Base-by-base conservation (phyloP, 2,113 vertebrate species). In the Antechinus flavipes region DNA sequence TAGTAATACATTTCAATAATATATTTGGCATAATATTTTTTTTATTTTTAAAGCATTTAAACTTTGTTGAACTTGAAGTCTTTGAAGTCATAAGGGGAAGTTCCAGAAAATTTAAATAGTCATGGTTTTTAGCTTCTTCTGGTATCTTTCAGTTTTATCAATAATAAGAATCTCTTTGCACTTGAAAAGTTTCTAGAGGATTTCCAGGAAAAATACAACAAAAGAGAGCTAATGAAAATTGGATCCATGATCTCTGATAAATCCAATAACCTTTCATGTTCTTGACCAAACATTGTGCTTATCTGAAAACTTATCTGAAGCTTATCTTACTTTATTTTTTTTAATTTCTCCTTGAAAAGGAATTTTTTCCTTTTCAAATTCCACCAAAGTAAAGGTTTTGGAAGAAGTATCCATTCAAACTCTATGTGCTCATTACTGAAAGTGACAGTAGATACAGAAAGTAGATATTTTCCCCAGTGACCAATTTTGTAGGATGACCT, bases 141-240 rank as follows among this genome's bases (percentile, higher is more conserved):
- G 94, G 94, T 56, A 22, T 89, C 95, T 49, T 89, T 61, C 91
- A 92, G 54, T 54, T 96, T 94, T 96, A 54, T 94, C 93, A 96
- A 54, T 90, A 95, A 90, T n/a, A 46, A 91, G 95, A 93, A 93
- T 94, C 50, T 94, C 92, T 94, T 92, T 92, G 94, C 56, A 56
- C 55, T 94, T 94, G 89, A 91, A 91, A 54, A 89, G 96, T 91
- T 84, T 1, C 93, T 92, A 7, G 26, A 94, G 94, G 76, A 91
- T 94, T 97, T 84, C 90, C 42, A 11, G 61, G 89, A 54, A 93
- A 92, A 94, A 49, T 5, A 0, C 1, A 0, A 84, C 90, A n/a
- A 76, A 95, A 92, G 95, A 92, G 54, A 95, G 84, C 52, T 91
- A 25, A 93, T 96, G 92, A 96, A 96, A 91, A 55, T 23, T 0